These are phyloP conservation scores for Silurus glanis DNA, from an alignment of 2,113 vertebrate genomes.

Conservation along the genomic window DNA sequence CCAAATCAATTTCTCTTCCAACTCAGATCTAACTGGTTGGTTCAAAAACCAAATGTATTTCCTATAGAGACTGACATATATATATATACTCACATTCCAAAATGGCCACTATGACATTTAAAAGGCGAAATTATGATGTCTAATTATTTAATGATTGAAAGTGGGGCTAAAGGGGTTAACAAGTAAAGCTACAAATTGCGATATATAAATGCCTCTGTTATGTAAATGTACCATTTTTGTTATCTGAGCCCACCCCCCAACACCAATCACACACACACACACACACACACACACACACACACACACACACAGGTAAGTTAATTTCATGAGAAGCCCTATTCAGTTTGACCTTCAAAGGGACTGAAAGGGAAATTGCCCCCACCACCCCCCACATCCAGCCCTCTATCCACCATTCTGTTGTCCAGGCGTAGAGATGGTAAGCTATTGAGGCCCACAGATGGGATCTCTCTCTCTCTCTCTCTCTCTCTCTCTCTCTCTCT, in stretches of 20 bases:
- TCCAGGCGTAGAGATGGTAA: constrained; percentile 20
- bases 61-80: too few relatives aligned
- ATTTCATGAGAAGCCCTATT: constrained; percentile 7
- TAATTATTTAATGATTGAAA: neutral
- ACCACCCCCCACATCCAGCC: neutral
- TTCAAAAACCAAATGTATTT: too few relatives aligned
- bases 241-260: constrained; percentile 1
- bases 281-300: constrained; percentile 36
- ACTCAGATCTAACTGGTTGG: too few relatives aligned
- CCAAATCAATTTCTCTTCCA: too few relatives aligned
- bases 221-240: neutral
- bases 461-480: constrained; percentile 8
- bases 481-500: neutral
- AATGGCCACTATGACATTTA: neutral
- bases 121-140: neutral
- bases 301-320: constrained; percentile 36
- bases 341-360: constrained; percentile 41
- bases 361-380: constrained; percentile 19
- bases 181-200: neutral
- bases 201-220: neutral
- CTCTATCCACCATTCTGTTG: neutral
- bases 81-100: neutral
- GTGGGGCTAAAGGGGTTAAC: neutral
- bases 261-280: constrained; percentile 31
- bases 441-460: constrained; percentile 33